Percentiles rank a stretch among this genome's conserved stretches.
Evolutionary conservation across 1,140 invertebrate species (phyloP).

Genomic region (Neocloeon triangulifer): DNA sequence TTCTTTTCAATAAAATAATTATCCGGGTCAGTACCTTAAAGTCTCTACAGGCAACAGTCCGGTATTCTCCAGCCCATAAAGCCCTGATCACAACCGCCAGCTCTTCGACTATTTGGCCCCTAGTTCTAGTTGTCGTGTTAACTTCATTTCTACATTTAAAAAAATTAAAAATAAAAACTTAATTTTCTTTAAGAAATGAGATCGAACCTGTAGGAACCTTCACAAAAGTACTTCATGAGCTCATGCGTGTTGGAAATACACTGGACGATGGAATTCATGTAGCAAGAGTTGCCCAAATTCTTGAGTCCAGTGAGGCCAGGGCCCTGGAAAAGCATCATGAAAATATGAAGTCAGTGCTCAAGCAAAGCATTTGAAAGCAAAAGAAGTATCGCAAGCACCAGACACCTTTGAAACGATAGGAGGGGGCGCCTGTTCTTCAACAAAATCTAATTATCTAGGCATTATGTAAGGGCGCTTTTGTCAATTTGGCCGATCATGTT

Average conservation of each 20-base stretch:
- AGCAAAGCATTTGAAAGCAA: slow-evolving; percentile 8
- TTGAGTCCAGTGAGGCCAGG: slow-evolving; percentile 19
- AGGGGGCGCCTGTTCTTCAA: too few relatives aligned
- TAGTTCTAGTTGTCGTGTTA: slow-evolving; percentile 21
- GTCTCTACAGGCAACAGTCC: slow-evolving; percentile 52
- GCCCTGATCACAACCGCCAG: slow-evolving; percentile 47
- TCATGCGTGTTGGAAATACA: slow-evolving; percentile 49
- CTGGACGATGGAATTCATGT: slow-evolving; percentile 38
- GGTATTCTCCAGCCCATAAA: slow-evolving; percentile 50
- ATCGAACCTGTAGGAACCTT: slow-evolving; percentile 25
- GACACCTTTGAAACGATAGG: too few relatives aligned
- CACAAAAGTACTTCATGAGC: slow-evolving; percentile 51
- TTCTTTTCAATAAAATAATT: slow-evolving; percentile 2
- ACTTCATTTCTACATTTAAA: slow-evolving; percentile 8
- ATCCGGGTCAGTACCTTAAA: slow-evolving; percentile 40
- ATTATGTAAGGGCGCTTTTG: too few relatives aligned
- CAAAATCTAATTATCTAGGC: too few relatives aligned
- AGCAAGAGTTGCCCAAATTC: slow-evolving; percentile 32
- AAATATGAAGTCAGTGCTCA: slow-evolving; percentile 1
- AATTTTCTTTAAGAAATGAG: slow-evolving; percentile 2
- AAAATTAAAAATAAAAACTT: slow-evolving; percentile 2
- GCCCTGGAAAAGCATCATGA: slow-evolving; percentile 7
- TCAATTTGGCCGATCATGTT: too few relatives aligned
- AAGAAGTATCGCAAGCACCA: slow-evolving; percentile 6
- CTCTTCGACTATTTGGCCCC: slow-evolving; percentile 47